These are phyloP conservation scores for Penaeus monodon DNA, from an alignment of 2,888 invertebrate genomes.

Conservation along the genomic window DNA sequence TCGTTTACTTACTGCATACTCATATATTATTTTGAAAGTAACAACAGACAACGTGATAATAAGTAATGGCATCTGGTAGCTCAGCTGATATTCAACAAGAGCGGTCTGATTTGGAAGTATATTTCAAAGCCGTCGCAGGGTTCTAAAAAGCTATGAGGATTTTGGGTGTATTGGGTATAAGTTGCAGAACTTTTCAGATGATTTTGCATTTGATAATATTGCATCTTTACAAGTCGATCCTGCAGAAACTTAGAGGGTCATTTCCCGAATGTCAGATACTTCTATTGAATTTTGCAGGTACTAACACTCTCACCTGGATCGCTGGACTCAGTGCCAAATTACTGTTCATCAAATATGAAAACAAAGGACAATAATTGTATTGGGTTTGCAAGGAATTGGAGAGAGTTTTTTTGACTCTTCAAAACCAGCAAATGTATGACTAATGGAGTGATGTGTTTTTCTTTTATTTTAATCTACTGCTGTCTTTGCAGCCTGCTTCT, in stretches of 20 bases:
- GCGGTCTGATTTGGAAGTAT: neutral
- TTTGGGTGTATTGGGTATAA: neutral
- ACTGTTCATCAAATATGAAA: conserved; percentile 1
- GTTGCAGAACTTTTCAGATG: neutral
- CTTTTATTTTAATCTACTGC: too few species aligned
- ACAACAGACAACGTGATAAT: conserved; percentile 1
- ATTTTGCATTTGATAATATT: neutral
- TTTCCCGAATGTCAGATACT: conserved; percentile 12
- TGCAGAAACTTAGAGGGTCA: neutral
- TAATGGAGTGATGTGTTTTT: neutral
- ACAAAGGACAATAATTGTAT: neutral
- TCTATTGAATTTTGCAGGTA: too few species aligned
- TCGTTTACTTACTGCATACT: too few species aligned
- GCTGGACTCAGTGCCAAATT: too few species aligned
- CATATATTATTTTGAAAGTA: too few species aligned
- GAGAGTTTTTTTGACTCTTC: neutral
- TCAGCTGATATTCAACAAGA: conserved; percentile 4
- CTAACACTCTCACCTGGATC: too few species aligned
- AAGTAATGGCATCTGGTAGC: conserved; percentile 9
- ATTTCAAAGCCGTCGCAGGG: too few species aligned
- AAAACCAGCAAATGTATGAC: neutral
- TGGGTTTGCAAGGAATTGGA: neutral
- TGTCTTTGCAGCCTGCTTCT: too few species aligned
- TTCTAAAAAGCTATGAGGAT: neutral
- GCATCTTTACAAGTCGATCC: neutral